These are phyloP conservation scores for Sebastes cheni DNA, from an alignment of 2,797 vertebrate species.

Conservation along the genomic window DNA sequence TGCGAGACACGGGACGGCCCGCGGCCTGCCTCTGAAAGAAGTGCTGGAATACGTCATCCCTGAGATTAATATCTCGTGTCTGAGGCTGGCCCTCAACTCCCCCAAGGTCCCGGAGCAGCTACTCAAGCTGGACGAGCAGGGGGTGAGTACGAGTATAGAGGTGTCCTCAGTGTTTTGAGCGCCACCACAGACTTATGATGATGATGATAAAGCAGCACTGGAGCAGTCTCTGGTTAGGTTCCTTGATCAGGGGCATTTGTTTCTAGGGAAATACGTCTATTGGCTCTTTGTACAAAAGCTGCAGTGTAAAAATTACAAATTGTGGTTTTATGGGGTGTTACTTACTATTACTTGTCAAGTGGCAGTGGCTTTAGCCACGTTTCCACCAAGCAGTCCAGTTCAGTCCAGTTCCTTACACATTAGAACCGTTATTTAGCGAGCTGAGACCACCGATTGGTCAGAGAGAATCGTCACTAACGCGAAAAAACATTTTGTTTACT, in stretches of 20 bases:
- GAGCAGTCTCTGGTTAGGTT: neutral
- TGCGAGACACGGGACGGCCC: conserved; percentile 91
- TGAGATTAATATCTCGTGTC: conserved; percentile 92
- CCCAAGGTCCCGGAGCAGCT: conserved; percentile 94
- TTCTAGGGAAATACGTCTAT: neutral
- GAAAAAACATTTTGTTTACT: neutral
- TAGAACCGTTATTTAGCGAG: neutral
- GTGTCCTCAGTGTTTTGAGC: neutral
- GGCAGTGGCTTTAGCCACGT: neutral
- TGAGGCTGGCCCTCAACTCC: conserved; percentile 90
- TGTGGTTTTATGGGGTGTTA: neutral
- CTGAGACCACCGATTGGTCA: neutral
- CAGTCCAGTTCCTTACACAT: neutral
- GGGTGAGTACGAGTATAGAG: conserved; percentile 82
- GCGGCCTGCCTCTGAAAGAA: conserved; percentile 95
- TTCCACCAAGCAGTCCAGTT: neutral
- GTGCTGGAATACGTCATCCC: conserved; percentile 96
- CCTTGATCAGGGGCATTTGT: neutral
- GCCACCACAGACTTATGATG: neutral
- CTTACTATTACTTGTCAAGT: neutral
- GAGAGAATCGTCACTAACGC: neutral
- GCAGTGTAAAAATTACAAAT: neutral
- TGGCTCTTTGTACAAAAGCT: neutral
- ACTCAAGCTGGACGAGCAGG: conserved; percentile 96
- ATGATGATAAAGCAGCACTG: neutral